Base-by-base conservation (phyloP, 2,113 vertebrate genomes). In the Neoarius graeffei region DNA sequence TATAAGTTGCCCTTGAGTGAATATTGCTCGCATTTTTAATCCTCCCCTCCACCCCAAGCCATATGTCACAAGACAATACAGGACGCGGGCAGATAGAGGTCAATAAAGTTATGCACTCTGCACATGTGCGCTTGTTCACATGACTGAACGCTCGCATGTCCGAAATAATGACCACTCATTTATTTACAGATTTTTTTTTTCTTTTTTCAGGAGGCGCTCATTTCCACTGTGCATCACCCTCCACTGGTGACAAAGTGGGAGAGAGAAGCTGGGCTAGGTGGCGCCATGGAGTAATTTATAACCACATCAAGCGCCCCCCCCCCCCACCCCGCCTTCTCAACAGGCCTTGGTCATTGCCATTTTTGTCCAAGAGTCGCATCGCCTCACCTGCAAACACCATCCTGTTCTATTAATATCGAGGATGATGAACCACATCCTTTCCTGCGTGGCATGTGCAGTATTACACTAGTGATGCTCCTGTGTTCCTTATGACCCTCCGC, bases 101-200 rank as follows among this genome's bases (percentile, higher is more conserved):
- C 94, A 93, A 89, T 90, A 92, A 93, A 54, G 90, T 93, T 93
- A 92, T 93, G 92, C 60, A 86, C 88, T 94, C 89, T 92, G 90
- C 90, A 42, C 35, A 88, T 35, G 88, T 82, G 87, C 81, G 87
- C 76, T 56, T 81, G 84, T 81, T 87, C 73, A 85, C 48, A 42
- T 81, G 66, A 81, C 35, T 77, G 67, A 90, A 91, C 74, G 84
- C 80, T 87, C 73, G 83, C 92, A 90, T 90, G 90, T 91, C 91
- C 92, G 95, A 94, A 95, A 95, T 95, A 95, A 95, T 93, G 93
- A 93, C 93, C 94, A 95, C 95, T 95, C 93, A 96, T 96, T 95
- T 95, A 95, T 95, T 94, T 95, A 95, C 25, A 50, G 64, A 11
- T 35, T 27, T 67, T 67, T 5, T 15, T 35, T 69, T 30, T 2